Percentiles rank a stretch among this genome's conserved stretches.
These are phyloP conservation scores for Medauroidea extradentata DNA, from an alignment of 1,140 invertebrate species.

Conservation along the genomic window DNA sequence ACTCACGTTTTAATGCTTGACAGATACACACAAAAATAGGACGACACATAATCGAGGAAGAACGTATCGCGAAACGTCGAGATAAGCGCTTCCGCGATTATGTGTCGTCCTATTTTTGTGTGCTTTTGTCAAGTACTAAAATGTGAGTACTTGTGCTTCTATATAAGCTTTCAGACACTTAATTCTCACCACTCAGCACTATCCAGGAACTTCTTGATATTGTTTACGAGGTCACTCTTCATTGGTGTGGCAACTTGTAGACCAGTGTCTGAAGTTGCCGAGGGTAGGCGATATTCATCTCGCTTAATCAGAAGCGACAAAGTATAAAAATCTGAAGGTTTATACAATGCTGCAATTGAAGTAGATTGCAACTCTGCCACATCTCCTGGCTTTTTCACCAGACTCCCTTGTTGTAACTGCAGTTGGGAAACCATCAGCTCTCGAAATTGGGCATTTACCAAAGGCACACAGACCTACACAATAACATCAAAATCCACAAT, in stretches of 20 bases:
- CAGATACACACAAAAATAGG: too few relatives aligned
- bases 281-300: neutral
- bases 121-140: too few relatives aligned
- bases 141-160: too few relatives aligned
- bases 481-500: neutral
- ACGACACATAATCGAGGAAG: too few relatives aligned
- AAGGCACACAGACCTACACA: slow-evolving; percentile 47
- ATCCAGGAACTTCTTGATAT: neutral
- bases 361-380: slow-evolving; percentile 11
- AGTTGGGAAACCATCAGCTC: slow-evolving; percentile 16
- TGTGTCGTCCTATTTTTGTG: too few relatives aligned
- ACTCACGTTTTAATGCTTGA: too few relatives aligned
- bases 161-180: neutral
- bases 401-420: neutral
- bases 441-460: slow-evolving; percentile 47
- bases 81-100: too few relatives aligned
- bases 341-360: slow-evolving; percentile 36
- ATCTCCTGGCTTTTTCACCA: slow-evolving; percentile 16
- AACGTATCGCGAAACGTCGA: too few relatives aligned
- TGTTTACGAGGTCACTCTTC: neutral
- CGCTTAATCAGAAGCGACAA: slow-evolving; percentile 34
- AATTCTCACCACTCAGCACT: neutral
- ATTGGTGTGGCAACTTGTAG: neutral
- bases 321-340: slow-evolving; percentile 51
- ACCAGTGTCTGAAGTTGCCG: neutral